Evolutionary conservation across 2,888 invertebrate genomes (phyloP), one percentile per base, ranked within the genome.

Genomic region (Leptodirus hochenwartii): DNA sequence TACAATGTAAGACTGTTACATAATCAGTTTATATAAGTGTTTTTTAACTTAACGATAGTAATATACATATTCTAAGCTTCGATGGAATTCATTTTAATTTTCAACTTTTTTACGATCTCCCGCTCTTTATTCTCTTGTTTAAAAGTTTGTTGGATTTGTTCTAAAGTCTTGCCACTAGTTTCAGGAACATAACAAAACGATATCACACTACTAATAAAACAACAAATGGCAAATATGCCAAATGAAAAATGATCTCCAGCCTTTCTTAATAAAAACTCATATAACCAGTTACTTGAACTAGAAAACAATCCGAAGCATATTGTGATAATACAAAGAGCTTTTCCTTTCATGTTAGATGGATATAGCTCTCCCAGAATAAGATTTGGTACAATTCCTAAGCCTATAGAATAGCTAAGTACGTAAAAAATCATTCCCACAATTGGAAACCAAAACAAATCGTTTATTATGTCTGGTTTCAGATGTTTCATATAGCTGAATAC

Each of bases 141-240:
- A 13, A 50, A 38, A 11, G 37, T 36, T 32, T 49, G 46, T 34
- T 53, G 51, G 28, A 52, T 51, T 39, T 52, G 47, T 32, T 50
- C 49, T 11, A 53, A 37, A 6, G 48, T 49, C 34, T 48, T 50
- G 2, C 47, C 51, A 38, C 45, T 49, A 2, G 52, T 53, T 37
- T 53, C 49, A 4, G 50, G 50, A 27, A 53, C 39, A 34, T 43
- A 41, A 34, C 34, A 45, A 29, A 43, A 41, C 2, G 46, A 40
- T 24, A 48, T 38, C 17, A 44, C 29, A 12, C 43, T 37, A 11
- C 42, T 38, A 4, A 43, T 4, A 25, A 46, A 42, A 14, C 42
- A 42, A 20, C 39, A 37, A 6, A 39, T 17, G 1, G 40, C 37
- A 34, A 47, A 51, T 9, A 41, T 35, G 11, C 34, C 42, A 33